Percentiles rank a stretch among this genome's conserved stretches.
These are phyloP conservation scores for Platichthys flesus DNA, from an alignment of 2,113 vertebrate species.

Conservation along the genomic window DNA sequence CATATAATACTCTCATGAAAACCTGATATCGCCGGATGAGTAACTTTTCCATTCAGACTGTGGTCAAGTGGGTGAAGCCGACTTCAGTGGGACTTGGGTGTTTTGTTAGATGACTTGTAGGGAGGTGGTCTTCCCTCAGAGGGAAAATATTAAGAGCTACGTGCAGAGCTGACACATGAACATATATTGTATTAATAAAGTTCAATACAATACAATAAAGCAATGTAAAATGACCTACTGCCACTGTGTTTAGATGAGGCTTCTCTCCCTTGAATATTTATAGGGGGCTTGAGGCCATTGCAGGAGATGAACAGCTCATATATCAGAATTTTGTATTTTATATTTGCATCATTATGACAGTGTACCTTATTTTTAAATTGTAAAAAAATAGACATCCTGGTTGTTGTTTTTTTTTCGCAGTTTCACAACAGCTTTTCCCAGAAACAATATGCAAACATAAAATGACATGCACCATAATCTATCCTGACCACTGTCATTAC, in stretches of 20 bases:
- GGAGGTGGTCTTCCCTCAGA: not conserved
- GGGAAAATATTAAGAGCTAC: not conserved
- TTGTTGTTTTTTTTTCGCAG: too few species aligned
- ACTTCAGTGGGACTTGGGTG: constrained; percentile 10
- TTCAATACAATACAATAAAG: not conserved
- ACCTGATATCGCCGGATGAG: not conserved
- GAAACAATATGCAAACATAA: too few species aligned
- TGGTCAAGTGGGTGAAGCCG: not conserved
- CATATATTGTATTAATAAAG: not conserved
- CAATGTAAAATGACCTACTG: not conserved
- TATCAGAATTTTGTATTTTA: too few species aligned
- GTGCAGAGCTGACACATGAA: not conserved
- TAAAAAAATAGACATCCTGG: too few species aligned
- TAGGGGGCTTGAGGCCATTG: too few species aligned
- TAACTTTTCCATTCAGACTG: not conserved
- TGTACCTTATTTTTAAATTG: too few species aligned
- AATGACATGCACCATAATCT: too few species aligned
- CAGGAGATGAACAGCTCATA: too few species aligned
- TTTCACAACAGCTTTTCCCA: too few species aligned
- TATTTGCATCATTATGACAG: too few species aligned
- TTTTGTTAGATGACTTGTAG: not conserved
- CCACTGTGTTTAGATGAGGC: not conserved
- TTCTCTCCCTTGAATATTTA: too few species aligned
- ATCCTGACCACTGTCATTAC: too few species aligned
- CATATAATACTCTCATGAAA: constrained; percentile 10